A percentile compares a stretch with the other conserved stretches of the same genome.
Evolutionary conservation across 2,797 vertebrate genomes (phyloP).

Genomic region (Urophycis tenuis): DNA sequence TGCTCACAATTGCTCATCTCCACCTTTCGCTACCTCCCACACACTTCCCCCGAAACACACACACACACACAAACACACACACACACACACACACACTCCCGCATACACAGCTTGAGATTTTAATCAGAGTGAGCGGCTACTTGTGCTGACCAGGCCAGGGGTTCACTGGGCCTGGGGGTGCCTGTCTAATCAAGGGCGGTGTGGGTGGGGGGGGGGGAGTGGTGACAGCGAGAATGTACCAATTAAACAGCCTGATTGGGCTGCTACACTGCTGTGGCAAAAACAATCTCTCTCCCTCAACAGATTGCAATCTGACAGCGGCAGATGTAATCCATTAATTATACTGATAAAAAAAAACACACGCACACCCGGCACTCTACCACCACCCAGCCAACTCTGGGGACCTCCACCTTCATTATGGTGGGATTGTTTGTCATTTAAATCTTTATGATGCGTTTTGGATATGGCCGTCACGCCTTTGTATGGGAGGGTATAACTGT

Average conservation of each 20-base stretch:
- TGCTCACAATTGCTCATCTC: background rate
- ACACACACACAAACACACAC: slow-evolving; percentile 7
- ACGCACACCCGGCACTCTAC: background rate
- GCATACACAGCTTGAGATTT: slow-evolving; percentile 37
- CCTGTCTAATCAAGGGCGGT: slow-evolving; percentile 70
- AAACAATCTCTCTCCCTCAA: slow-evolving; percentile 68
- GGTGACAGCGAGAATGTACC: slow-evolving; percentile 69
- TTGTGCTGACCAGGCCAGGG: slow-evolving; percentile 57
- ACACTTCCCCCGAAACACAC: slow-evolving; percentile 11
- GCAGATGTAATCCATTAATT: slow-evolving; percentile 78
- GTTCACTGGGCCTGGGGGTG: slow-evolving; percentile 53
- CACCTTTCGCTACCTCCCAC: background rate
- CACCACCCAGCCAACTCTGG: slow-evolving; percentile 35
- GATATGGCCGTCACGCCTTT: slow-evolving; percentile 22
- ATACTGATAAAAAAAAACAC: slow-evolving; percentile 65
- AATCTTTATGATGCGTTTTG: slow-evolving; percentile 48
- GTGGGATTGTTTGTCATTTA: slow-evolving; percentile 44
- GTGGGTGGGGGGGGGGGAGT: slow-evolving; percentile 58
- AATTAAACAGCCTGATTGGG: slow-evolving; percentile 73
- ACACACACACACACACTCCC: slow-evolving; percentile 3
- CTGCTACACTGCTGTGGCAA: slow-evolving; percentile 66
- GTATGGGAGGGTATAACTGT: slow-evolving; percentile 23
- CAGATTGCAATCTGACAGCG: slow-evolving; percentile 75
- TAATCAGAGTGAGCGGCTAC: slow-evolving; percentile 54
- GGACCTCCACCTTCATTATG: slow-evolving; percentile 56